Conservation (phyloP, 2,888 invertebrate species). For the Cheilosia urbana region DNA sequence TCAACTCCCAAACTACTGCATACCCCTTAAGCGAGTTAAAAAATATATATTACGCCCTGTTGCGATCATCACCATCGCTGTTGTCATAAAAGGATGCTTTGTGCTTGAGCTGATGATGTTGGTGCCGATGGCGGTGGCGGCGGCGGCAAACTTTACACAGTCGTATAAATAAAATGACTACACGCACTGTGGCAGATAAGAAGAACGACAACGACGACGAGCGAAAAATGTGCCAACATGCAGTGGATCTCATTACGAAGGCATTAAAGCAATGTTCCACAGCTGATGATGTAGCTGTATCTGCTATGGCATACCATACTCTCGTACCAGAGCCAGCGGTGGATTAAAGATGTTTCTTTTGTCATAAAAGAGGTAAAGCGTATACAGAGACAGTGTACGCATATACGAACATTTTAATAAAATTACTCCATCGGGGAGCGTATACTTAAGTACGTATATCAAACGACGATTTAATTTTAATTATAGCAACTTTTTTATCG, state of each 20-base stretch:
- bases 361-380: conserved; percentile 38
- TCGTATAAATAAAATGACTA: conserved; percentile 55
- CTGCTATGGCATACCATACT: neutral
- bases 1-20: neutral
- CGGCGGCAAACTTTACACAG: conserved; percentile 19
- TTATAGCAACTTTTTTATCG: conserved; percentile 36
- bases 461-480: conserved; percentile 56
- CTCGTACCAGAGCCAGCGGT: neutral
- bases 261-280: conserved; percentile 59
- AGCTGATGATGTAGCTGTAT: conserved; percentile 16
- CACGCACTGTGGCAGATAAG: conserved; percentile 58
- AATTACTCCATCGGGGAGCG: conserved; percentile 55
- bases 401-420: conserved; percentile 44
- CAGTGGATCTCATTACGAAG: conserved; percentile 61
- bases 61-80: conserved; percentile 36
- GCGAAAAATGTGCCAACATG: conserved; percentile 72
- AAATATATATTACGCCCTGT: conserved; percentile 7
- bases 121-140: conserved; percentile 38
- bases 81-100: conserved; percentile 58
- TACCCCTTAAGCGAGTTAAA: neutral
- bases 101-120: conserved; percentile 32
- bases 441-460: conserved; percentile 39
- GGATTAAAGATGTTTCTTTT: conserved; percentile 44
- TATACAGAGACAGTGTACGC: neutral
- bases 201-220: conserved; percentile 21